Evolutionary conservation across 2,797 vertebrate genomes (phyloP), one percentile per base, ranked within the genome.

Genomic region (Sylvia borin): DNA sequence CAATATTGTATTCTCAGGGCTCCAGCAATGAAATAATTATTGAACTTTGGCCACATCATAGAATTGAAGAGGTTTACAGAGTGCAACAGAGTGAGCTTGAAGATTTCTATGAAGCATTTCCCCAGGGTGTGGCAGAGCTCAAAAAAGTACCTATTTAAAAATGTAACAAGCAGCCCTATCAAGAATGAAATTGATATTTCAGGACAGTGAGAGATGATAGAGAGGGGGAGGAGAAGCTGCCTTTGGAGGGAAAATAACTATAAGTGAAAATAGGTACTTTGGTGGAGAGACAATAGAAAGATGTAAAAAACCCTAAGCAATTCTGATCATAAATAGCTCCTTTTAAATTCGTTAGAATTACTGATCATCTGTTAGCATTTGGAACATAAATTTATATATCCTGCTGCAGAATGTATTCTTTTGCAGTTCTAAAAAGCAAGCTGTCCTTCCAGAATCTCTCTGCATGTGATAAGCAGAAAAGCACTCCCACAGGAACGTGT

Each of bases 371-470:
- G 15, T 50, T 79, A 48, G 15, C 71, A 43, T 76, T 91, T 95
- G 26, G 71, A 86, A 66, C 17, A 89, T 38, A 5, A 67, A 61
- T 87, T 96, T 97, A 81, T 85, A 83, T 94, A 92, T 96, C 95
- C 67, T 76, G 10, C 66, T 90, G 51, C 24, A 93, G 89, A 65
- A 71, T 68, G 2, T 58, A 88, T 71, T 95, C 10, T 85, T 80
- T 73, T 76, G 48, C 74, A 22, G 66, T 93, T 88, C 71, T 90
- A 90, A 95, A 96, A 95, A 72, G 67, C 75, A 81, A 94, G 11
- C 72, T 82, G 80, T 85, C 78, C 55, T 74, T 94, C 70, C 57
- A 91, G 38, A 83, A 66, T 91, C 71, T 88, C 64, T 89, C 50
- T 75, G 71, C 34, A 53, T 88, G 50, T 18, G 84, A 74, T 48